phyloP scores from a whole-genome alignment of 2,888 invertebrate genomes.

The Eristalis tenax region DNA sequence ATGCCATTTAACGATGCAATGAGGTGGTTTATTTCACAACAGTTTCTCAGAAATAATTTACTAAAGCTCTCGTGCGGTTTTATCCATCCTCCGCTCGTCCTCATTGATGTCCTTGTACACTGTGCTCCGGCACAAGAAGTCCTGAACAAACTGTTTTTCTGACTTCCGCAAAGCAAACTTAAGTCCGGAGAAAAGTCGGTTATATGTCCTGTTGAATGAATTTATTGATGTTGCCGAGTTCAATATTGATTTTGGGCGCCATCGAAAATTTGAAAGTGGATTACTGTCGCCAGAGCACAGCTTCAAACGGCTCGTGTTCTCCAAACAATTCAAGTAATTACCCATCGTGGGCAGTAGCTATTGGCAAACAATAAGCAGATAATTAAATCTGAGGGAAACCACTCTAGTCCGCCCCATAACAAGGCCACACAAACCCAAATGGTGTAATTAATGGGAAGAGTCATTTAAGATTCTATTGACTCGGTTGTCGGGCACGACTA shows the following conservation, averaged over 20 bases:
- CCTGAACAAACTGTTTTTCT: background rate
- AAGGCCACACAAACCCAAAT: constrained; percentile 25
- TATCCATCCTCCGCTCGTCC: background rate
- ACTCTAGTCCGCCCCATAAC: constrained; percentile 14
- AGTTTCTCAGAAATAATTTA: background rate
- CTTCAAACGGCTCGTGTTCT: background rate
- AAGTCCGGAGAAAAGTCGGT: background rate
- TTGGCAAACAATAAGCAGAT: constrained; percentile 33
- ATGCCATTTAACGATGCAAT: background rate
- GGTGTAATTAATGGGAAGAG: constrained; percentile 18
- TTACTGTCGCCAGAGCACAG: background rate
- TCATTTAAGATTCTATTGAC: constrained; percentile 11
- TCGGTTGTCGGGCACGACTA: background rate
- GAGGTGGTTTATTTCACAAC: background rate
- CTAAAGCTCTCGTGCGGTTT: background rate
- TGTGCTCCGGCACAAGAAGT: background rate
- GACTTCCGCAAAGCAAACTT: background rate
- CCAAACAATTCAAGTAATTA: constrained; percentile 16
- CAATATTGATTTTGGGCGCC: background rate
- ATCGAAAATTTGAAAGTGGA: background rate
- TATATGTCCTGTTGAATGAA: background rate
- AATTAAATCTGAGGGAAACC: constrained; percentile 37
- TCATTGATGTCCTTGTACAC: background rate
- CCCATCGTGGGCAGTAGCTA: constrained; percentile 16
- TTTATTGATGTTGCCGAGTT: background rate